phyloP scores from a whole-genome alignment of 2,888 invertebrate genomes.

The Phyto melanocephala region DNA sequence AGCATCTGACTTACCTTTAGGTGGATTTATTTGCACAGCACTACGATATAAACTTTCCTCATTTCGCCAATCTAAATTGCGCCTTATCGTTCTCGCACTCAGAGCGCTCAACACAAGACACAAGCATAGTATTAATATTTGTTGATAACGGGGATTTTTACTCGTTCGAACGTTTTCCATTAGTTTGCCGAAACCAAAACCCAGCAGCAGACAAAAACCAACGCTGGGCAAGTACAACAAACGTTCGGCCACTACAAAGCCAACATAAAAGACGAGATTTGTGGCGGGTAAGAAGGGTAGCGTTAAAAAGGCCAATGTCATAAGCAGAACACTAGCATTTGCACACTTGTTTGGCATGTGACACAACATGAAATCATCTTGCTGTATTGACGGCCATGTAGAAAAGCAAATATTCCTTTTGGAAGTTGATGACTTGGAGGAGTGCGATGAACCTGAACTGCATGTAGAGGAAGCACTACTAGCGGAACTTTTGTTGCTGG shows the following conservation, averaged over 20 bases:
- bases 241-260: constrained; percentile 98
- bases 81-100: constrained; percentile 87
- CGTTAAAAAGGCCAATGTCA: constrained; percentile 88
- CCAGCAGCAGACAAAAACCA: constrained; percentile 94
- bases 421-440: constrained; percentile 51
- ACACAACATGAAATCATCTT: constrained; percentile 49
- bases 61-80: constrained; percentile 94
- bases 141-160: constrained; percentile 76
- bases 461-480: constrained; percentile 72
- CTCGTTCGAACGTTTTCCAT: constrained; percentile 74
- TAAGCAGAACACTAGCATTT: constrained; percentile 78
- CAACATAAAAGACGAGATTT: constrained; percentile 98
- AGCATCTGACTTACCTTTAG: constrained; percentile 89
- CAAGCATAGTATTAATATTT: constrained; percentile 74
- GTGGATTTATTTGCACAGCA: constrained; percentile 94
- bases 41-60: constrained; percentile 96
- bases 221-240: constrained; percentile 97
- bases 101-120: constrained; percentile 84
- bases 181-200: constrained; percentile 83
- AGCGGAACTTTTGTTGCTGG: constrained; percentile 79
- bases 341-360: constrained; percentile 56
- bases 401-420: constrained; percentile 40
- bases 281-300: constrained; percentile 97
- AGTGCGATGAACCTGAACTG: constrained; percentile 71
- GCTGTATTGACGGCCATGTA: constrained; percentile 27